These are phyloP conservation scores for Cichladusa arquata DNA, from an alignment of 2,113 vertebrate genomes.

Conservation along the genomic window DNA sequence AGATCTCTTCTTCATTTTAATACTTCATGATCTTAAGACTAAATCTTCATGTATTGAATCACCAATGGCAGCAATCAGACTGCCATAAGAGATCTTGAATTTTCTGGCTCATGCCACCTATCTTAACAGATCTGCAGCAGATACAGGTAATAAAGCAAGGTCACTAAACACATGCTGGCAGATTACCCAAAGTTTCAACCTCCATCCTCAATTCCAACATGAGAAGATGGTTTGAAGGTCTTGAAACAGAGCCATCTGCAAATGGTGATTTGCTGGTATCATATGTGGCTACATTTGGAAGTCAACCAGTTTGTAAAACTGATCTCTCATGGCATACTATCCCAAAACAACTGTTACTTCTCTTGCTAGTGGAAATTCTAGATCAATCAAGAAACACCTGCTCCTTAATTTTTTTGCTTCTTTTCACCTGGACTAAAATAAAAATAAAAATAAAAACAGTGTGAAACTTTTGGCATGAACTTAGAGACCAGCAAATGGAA, in stretches of 20 bases:
- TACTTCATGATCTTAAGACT: not conserved
- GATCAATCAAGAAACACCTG: constrained; percentile 36
- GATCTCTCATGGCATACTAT: not conserved
- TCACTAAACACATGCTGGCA: not conserved
- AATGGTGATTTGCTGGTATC: not conserved
- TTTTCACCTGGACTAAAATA: not conserved
- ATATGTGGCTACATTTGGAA: not conserved
- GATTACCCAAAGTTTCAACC: not conserved
- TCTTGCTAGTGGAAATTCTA: not conserved
- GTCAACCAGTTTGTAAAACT: constrained; percentile 32
- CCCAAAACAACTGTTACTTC: constrained; percentile 28
- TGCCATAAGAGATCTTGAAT: not conserved
- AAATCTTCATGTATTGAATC: not conserved
- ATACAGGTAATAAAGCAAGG: not conserved
- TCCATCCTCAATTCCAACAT: not conserved
- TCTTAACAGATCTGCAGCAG: not conserved
- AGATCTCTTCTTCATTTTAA: not conserved
- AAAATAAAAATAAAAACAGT: not conserved
- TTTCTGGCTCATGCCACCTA: not conserved
- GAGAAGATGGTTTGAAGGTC: not conserved
- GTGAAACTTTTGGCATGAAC: not conserved
- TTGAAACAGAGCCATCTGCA: not conserved
- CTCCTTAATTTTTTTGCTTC: constrained; percentile 13
- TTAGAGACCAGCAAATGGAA: not conserved
- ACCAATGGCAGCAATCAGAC: not conserved